Conservation (phyloP, 2,113 vertebrate genomes). For the Sebastes fasciatus region DNA sequence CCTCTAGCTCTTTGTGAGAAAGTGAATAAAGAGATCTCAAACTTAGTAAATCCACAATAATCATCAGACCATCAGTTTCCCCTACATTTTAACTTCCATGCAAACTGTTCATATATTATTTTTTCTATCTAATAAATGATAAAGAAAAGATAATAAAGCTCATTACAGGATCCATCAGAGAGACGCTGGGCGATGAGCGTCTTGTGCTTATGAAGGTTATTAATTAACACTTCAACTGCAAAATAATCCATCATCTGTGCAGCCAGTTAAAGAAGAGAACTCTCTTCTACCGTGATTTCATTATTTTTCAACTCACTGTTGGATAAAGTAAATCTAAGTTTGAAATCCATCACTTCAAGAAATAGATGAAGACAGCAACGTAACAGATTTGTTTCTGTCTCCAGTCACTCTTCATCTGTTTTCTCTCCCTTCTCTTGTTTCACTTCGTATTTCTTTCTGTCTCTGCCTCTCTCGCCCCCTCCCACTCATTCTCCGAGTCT, state of each 20-base stretch:
- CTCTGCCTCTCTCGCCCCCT: conserved; percentile 34
- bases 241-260: conserved; percentile 10
- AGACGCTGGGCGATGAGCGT: background rate
- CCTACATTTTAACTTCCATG: background rate
- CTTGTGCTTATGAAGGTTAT: background rate
- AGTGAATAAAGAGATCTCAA: background rate
- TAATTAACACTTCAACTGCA: background rate
- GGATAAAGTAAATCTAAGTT: background rate
- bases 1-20: background rate
- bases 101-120: background rate
- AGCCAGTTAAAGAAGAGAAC: background rate
- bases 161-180: background rate
- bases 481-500: conserved; percentile 7
- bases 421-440: background rate
- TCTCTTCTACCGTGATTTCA: background rate
- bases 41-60: no score
- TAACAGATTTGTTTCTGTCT: background rate
- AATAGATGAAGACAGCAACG: background rate
- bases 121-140: background rate
- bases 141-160: background rate
- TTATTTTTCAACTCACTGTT: background rate
- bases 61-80: background rate
- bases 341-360: background rate
- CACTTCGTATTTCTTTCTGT: conserved; percentile 4
- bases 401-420: background rate